A percentile compares a stretch with the other conserved stretches of the same genome.
phyloP scores from a whole-genome alignment of 1,140 invertebrate genomes.

The Trachymyrmex septentrionalis region DNA sequence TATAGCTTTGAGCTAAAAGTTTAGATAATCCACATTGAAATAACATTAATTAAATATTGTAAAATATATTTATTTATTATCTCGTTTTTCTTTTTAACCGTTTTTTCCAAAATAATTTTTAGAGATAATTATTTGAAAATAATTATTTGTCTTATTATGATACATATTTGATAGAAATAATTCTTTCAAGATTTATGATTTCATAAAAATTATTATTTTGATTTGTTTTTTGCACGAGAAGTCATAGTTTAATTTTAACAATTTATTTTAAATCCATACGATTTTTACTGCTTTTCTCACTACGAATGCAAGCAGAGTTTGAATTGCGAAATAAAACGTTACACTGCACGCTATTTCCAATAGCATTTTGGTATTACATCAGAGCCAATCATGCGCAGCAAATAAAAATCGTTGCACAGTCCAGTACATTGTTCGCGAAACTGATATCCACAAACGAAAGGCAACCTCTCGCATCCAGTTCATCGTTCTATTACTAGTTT shows the following conservation, averaged over 20 bases:
- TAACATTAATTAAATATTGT: neutral
- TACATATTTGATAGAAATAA: neutral
- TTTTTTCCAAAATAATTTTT: neutral
- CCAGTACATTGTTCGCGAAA: conserved; percentile 25
- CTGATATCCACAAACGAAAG: conserved; percentile 45
- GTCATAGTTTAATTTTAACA: neutral
- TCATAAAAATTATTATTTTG: neutral
- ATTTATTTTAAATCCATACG: neutral
- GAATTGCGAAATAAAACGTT: conserved; percentile 13
- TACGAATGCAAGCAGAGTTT: neutral
- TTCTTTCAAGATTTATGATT: neutral
- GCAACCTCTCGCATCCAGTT: conserved; percentile 34
- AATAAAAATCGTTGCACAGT: neutral
- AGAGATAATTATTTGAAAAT: neutral
- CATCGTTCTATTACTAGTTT: conserved; percentile 32
- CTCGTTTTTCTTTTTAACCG: neutral
- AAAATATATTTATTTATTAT: neutral
- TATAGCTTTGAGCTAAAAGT: neutral
- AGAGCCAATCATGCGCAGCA: conserved; percentile 20
- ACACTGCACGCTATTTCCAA: neutral
- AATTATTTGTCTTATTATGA: neutral
- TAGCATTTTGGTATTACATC: conserved; percentile 14
- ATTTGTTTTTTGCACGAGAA: neutral
- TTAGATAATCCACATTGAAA: neutral
- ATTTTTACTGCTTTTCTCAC: neutral